These are phyloP conservation scores for Fulmarus glacialis DNA, from an alignment of 2,113 vertebrate genomes.

Conservation along the genomic window DNA sequence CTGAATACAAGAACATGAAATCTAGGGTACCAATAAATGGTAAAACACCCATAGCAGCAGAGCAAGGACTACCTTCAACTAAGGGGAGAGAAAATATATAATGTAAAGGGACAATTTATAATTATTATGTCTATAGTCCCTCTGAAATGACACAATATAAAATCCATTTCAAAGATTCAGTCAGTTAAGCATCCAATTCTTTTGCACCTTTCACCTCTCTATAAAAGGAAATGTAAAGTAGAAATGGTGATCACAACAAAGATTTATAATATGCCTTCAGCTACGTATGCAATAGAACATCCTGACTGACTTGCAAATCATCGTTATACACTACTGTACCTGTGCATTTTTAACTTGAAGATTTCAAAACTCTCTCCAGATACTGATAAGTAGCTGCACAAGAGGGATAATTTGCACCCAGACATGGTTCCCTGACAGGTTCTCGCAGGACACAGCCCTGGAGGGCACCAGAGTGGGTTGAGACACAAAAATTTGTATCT, in stretches of 20 bases:
- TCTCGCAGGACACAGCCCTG: background rate
- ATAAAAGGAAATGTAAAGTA: background rate
- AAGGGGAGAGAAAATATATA: background rate
- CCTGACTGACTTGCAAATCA: background rate
- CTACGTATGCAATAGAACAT: background rate
- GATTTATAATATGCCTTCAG: background rate
- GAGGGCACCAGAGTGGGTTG: background rate
- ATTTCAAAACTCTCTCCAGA: background rate
- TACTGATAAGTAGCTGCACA: background rate
- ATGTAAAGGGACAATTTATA: background rate
- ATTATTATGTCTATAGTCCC: background rate
- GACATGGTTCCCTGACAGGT: background rate
- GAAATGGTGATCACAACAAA: background rate
- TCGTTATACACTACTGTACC: background rate
- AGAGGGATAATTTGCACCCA: accelerated
- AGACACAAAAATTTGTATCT: background rate
- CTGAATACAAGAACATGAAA: background rate
- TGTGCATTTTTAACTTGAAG: background rate
- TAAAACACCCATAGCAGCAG: background rate
- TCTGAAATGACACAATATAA: background rate
- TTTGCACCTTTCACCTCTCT: background rate
- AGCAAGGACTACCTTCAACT: background rate
- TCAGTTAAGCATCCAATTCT: background rate
- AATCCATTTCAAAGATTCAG: background rate
- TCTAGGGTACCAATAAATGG: background rate